Percentiles rank a stretch among this genome's conserved stretches.
These are phyloP conservation scores for Heteractis magnifica DNA, from an alignment of 92 coral and sea anemone species.

Conservation along the genomic window DNA sequence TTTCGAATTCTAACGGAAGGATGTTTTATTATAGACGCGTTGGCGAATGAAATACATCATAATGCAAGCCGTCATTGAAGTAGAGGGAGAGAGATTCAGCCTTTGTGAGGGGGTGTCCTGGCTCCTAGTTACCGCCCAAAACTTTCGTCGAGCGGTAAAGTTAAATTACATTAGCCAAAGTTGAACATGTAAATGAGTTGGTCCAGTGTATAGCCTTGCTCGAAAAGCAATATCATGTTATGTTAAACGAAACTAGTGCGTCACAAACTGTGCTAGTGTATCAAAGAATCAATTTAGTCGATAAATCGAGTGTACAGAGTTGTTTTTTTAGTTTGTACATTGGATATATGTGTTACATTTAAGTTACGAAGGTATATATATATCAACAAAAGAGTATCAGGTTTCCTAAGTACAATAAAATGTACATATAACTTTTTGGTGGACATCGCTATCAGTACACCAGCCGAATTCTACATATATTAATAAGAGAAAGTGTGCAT, in stretches of 20 bases:
- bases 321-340: neutral
- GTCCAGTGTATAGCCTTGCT: neutral
- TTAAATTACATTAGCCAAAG: neutral
- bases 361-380: neutral
- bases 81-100: neutral
- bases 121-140: constrained; percentile 2
- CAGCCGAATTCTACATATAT: neutral
- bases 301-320: neutral
- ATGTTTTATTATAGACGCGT: neutral
- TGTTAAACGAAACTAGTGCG: neutral
- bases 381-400: constrained; percentile 2
- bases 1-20: neutral
- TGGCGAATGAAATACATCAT: neutral
- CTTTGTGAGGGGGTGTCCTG: neutral
- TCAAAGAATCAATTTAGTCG: neutral
- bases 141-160: neutral
- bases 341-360: neutral
- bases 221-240: neutral
- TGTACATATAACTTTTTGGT: neutral
- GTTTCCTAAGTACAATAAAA: neutral
- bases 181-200: neutral
- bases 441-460: neutral
- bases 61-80: neutral
- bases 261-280: neutral
- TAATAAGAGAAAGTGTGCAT: neutral